phyloP scores from a whole-genome alignment of 2,113 vertebrate species.

The Vidua chalybeata region DNA sequence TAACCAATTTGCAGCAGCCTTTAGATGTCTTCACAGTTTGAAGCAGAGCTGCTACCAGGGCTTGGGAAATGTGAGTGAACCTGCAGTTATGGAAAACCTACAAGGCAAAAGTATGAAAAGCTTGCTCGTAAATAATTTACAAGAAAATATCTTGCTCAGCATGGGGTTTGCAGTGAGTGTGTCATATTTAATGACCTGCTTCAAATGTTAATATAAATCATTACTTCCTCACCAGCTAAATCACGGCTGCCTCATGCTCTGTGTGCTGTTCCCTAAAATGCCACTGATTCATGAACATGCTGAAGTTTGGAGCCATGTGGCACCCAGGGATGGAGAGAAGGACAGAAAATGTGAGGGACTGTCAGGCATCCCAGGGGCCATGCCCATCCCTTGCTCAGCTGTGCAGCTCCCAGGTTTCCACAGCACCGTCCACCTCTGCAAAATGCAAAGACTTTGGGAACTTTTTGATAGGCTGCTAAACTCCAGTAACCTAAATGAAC shows the following conservation, averaged over 20 bases:
- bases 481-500: background rate
- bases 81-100: slow-evolving; percentile 46
- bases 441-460: background rate
- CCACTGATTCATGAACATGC: background rate
- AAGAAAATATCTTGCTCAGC: slow-evolving; percentile 46
- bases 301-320: background rate
- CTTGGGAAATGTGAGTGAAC: background rate
- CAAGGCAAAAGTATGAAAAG: background rate
- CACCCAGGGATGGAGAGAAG: background rate
- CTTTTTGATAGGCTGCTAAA: background rate
- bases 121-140: slow-evolving; percentile 50
- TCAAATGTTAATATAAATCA: slow-evolving; percentile 55
- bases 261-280: background rate
- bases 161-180: slow-evolving; percentile 11
- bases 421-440: accelerated
- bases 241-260: background rate
- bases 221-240: slow-evolving; percentile 33
- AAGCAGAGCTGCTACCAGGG: background rate
- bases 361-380: accelerated
- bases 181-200: slow-evolving; percentile 42
- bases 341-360: background rate
- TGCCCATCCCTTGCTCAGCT: accelerated
- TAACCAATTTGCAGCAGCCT: background rate
- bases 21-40: background rate
- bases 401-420: background rate